phyloP scores from a whole-genome alignment of 2,113 vertebrate species.

The Junco hyemalis region DNA sequence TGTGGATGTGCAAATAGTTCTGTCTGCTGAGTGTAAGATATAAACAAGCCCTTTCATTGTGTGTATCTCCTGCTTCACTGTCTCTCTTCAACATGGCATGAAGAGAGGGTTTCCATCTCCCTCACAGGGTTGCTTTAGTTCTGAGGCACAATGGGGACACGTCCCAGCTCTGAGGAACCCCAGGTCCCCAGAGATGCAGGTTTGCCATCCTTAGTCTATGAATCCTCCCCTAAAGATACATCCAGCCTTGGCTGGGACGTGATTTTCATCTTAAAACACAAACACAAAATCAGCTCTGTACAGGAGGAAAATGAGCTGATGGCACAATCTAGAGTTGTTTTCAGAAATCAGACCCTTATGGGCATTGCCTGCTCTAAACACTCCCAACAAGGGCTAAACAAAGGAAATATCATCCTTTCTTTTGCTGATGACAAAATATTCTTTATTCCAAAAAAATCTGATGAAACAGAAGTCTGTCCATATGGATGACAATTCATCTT shows the following conservation, averaged over 20 bases:
- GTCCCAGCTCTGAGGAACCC: not conserved
- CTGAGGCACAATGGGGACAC: not conserved
- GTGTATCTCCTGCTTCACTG: not conserved
- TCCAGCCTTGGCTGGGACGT: not conserved
- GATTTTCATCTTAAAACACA: not conserved
- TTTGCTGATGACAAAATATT: not conserved
- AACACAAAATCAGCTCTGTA: not conserved
- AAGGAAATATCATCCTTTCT: not conserved
- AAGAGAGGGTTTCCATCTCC: not conserved
- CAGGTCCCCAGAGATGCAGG: not conserved
- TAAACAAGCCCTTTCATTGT: not conserved
- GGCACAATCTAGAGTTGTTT: not conserved
- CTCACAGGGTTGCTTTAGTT: not conserved
- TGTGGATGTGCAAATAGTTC: not conserved
- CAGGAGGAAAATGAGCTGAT: not conserved
- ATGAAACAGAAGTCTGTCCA: not conserved
- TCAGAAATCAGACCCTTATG: not conserved
- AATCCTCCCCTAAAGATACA: not conserved
- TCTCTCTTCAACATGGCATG: rapidly evolving
- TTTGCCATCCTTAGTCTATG: not conserved
- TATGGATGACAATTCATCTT: not conserved
- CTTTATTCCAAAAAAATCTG: not conserved
- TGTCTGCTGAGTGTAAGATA: not conserved
- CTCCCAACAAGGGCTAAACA: not conserved
- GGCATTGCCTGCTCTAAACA: not conserved